Evolutionary conservation across 2,113 vertebrate species (phyloP), one percentile per base, ranked within the genome.

Genomic region (Engraulis encrasicolus): DNA sequence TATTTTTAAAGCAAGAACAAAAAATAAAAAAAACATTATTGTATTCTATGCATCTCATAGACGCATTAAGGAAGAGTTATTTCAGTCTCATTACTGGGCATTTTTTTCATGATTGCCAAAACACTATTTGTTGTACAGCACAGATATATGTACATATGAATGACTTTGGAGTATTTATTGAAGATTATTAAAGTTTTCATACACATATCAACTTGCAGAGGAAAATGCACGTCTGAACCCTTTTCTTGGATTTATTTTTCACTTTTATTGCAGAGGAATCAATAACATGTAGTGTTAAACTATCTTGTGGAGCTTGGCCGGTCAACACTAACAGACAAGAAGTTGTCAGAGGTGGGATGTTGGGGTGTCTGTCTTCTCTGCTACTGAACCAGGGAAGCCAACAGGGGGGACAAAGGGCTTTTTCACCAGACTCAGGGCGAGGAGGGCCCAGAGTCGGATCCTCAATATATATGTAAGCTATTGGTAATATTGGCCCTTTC

Each of bases 111-210:
- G 66, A 31, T 71, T 71, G 66, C 66, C 27, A 74, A 74, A 17
- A 34, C 66, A 74, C 27, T 17, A 92, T 92, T 92, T 92, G 93
- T 90, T 97, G 95, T 97, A 94, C 92, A 84, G 95, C 95, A 27
- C 9, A 34, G 23, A 74, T 27, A 96, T 95, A 90, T 95, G 96
- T 96, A 96, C 96, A 97, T 96, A 97, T 92, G 93, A 96, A 95
- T 95, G 91, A 95, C 92, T 96, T 95, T 97, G 95, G 92, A 94
- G 96, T 97, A 98, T 96, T 98, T 98, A 98, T 98, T 98, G 97
- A 98, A 97, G 91, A 93, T 93, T 90, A 92, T 98, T 98, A 98
- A 98, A 97, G 91, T 94, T 93, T 90, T 92, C 94, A 31, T 31
- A 66, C 23, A 66, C 58, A 66, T 66, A 27, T 27, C 6, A 66